Base-by-base conservation (phyloP, 2,888 invertebrate genomes). In the Leucophora obtusa region DNA sequence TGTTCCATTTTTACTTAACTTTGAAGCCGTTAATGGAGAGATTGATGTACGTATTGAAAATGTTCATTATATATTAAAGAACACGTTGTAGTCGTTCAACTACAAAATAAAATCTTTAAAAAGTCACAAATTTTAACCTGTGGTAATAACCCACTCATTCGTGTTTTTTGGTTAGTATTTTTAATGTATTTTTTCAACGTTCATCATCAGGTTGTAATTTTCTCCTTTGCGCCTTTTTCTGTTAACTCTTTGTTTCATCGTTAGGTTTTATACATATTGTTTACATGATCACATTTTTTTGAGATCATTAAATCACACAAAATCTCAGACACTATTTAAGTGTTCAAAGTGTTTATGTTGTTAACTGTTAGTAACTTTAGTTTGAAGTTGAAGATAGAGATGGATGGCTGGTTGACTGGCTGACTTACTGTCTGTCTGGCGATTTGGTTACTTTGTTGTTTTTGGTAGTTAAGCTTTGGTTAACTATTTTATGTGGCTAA, bases 151-250 rank as follows among this genome's bases (percentile, higher is more conserved):
- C 77, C 65, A 77, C 76, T 76, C 81, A 73, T 59, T 60, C 66
- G 28, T 60, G 51, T 56, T 38, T 21, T 71, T 72, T 65, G 59
- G 11, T 11, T 33, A 38, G n/a, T 15, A n/a, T 50, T 75, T 69
- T 69, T 53, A 21, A 51, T 50, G 15, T 53, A 18, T 50, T 58
- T 65, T 11, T 9, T 18, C 43, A 60, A 47, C 68, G 66, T 62
- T 70, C 60, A 62, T 75, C 59, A 71, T 62, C 66, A 73, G 63
- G 58, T 69, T 69, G 69, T 83, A 84, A 84, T 84, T 84, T 84
- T 83, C 84, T 77, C 80, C 82, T 84, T 84, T 82, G 79, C 84
- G 83, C 83, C 83, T 83, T 56, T 56, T 82, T 63, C 10, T 54
- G 58, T 60, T 38, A 38, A 38, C 38, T 56, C 8, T 21, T 28